Conservation (phyloP, 2,113 vertebrate species). For the Ammodytes dubius region DNA sequence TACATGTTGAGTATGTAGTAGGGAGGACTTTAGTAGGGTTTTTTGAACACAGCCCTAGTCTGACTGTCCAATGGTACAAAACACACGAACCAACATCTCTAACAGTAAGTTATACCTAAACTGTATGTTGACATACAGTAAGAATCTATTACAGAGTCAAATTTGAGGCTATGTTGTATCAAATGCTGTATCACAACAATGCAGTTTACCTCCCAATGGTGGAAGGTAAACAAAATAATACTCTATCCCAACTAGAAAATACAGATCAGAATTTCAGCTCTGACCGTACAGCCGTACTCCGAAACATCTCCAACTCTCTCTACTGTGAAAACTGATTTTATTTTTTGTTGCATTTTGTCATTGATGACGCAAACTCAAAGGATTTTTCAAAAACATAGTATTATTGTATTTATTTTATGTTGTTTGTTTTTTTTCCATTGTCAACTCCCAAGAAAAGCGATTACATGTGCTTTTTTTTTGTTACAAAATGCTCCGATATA, state of each 20-base stretch:
- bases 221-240: not conserved
- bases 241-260: not conserved
- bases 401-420: constrained; percentile 61
- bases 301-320: not conserved
- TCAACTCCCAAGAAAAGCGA: constrained; percentile 59
- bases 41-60: no score
- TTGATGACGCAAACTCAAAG: constrained; percentile 28
- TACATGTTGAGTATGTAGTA: no score
- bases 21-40: no score
- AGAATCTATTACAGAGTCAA: not conserved
- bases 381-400: constrained; percentile 54
- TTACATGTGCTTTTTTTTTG: constrained; percentile 60
- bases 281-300: not conserved
- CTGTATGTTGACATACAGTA: not conserved
- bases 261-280: not conserved
- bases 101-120: not conserved
- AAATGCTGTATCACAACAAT: not conserved
- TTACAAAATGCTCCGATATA: constrained; percentile 60
- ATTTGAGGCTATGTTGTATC: not conserved
- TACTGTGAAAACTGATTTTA: not conserved
- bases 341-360: not conserved
- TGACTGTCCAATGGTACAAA: no score
- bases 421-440: constrained; percentile 38
- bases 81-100: no score
- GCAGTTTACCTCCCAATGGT: not conserved